A percentile compares a stretch with the other conserved stretches of the same genome.
Evolutionary conservation across 2,797 vertebrate species (phyloP).

Genomic region (Mastacembelus armatus): DNA sequence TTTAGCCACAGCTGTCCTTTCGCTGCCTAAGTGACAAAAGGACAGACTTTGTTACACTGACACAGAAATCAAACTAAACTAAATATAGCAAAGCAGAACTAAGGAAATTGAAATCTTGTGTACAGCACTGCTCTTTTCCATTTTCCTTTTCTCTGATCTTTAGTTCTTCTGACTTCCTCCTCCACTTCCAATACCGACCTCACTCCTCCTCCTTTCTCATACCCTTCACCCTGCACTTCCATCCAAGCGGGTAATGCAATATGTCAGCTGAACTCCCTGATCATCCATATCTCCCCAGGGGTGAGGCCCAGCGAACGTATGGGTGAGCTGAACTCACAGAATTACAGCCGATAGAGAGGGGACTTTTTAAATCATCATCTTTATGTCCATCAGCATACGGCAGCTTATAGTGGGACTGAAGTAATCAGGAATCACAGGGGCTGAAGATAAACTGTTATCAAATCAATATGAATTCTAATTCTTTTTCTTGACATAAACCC

Average conservation of each 20-base stretch:
- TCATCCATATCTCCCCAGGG: conserved; percentile 48
- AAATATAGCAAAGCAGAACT: conserved; percentile 13
- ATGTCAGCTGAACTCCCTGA: conserved; percentile 62
- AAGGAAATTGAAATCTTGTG: conserved; percentile 54
- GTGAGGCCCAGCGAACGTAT: conserved; percentile 15
- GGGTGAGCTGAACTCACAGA: conserved; percentile 30
- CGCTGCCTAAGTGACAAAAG: no score
- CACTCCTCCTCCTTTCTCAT: conserved; percentile 11
- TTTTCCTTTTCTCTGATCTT: conserved; percentile 2
- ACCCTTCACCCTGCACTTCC: conserved; percentile 31
- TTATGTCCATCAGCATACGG: conserved; percentile 1
- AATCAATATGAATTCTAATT: conserved; percentile 1
- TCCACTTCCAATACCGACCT: conserved; percentile 9
- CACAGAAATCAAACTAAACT: background rate
- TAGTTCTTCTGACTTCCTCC: background rate
- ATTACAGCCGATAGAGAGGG: conserved; percentile 7
- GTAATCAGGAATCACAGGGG: no score
- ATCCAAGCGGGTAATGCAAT: conserved; percentile 51
- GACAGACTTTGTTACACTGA: background rate
- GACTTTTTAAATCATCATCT: conserved; percentile 19
- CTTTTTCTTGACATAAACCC: conserved; percentile 18
- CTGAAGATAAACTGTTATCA: conserved; percentile 8
- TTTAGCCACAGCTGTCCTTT: background rate
- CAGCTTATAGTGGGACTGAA: background rate
- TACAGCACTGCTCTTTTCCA: conserved; percentile 18